These are phyloP conservation scores for Nasonia oneida DNA, from an alignment of 2,888 invertebrate species.

Conservation along the genomic window DNA sequence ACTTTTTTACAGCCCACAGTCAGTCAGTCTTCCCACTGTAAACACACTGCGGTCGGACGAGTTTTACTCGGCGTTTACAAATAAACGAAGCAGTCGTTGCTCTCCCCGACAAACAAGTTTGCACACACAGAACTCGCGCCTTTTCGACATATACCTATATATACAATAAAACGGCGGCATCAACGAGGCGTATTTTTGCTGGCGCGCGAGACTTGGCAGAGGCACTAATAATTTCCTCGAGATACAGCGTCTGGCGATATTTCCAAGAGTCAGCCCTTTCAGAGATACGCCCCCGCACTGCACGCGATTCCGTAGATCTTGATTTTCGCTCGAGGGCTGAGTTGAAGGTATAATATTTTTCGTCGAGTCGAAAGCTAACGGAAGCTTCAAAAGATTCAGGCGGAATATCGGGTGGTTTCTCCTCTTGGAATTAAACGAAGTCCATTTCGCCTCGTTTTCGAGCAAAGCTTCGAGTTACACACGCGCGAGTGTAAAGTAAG, in stretches of 20 bases:
- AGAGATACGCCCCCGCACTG: background rate
- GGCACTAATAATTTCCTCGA: background rate
- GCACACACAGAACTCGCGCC: background rate
- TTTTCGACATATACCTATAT: background rate
- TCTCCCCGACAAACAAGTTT: background rate
- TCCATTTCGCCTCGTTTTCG: background rate
- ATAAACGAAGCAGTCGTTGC: background rate
- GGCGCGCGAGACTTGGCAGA: background rate
- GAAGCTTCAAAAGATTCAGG: background rate
- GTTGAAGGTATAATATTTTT: too few species aligned
- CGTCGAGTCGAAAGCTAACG: background rate
- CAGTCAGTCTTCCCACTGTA: background rate
- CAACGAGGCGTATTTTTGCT: background rate
- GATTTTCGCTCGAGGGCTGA: background rate
- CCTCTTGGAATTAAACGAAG: background rate
- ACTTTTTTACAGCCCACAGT: background rate
- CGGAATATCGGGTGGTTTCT: background rate
- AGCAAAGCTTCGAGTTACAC: background rate
- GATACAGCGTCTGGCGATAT: background rate
- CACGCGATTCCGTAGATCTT: background rate
- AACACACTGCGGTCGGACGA: background rate
- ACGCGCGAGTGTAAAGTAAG: too few species aligned
- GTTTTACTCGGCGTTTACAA: background rate
- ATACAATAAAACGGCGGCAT: background rate
- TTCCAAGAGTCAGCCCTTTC: conserved; percentile 7